These are phyloP conservation scores for Rhagologus leucostigma DNA, from an alignment of 2,113 vertebrate genomes.

Conservation along the genomic window DNA sequence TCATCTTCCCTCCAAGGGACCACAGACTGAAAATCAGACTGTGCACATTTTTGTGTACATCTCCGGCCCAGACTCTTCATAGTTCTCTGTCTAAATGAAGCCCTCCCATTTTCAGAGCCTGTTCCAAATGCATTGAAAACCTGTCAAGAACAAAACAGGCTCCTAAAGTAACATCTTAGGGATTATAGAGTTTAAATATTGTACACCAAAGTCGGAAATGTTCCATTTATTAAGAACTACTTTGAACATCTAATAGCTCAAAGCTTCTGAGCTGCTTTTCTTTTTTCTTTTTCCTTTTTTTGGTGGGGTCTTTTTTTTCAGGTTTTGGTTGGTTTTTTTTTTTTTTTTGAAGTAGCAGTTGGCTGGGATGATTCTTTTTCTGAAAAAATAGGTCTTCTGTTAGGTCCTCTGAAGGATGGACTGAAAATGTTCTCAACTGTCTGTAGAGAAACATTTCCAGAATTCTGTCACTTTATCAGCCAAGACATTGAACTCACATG, in stretches of 20 bases:
- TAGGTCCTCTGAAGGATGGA: not conserved
- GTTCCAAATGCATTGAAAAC: constrained; percentile 17
- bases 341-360: not conserved
- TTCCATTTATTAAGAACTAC: not conserved
- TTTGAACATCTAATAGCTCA: not conserved
- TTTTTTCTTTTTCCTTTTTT: too few species aligned
- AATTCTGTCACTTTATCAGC: not conserved
- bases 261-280: not conserved
- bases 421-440: not conserved
- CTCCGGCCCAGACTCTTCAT: not conserved
- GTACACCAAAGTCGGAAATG: constrained; percentile 1
- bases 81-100: not conserved
- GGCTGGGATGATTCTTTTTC: not conserved
- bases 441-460: not conserved
- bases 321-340: too few species aligned
- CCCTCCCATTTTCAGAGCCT: not conserved
- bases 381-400: not conserved
- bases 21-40: not conserved
- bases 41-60: not conserved
- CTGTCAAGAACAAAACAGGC: constrained; percentile 12
- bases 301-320: not conserved
- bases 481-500: not conserved
- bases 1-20: not conserved
- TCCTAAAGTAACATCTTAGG: not conserved
- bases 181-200: not conserved